Evolutionary conservation across 92 coral and sea anemone species (phyloP), one percentile per base, ranked within the genome.

Genomic region (Galaxea fascicularis): DNA sequence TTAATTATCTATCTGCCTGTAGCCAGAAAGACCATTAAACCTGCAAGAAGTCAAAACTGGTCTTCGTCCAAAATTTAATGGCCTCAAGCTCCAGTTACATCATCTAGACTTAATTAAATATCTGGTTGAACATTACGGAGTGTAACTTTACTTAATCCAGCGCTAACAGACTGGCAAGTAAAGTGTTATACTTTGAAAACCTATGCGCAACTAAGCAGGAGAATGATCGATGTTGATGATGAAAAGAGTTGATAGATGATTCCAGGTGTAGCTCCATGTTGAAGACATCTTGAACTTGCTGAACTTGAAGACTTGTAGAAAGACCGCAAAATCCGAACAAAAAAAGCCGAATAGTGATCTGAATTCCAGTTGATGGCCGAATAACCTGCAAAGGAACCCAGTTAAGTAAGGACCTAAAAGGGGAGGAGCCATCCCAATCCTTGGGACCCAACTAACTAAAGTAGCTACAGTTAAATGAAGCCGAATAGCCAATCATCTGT

Each of bases 341-440:
- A 57, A 57, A 57, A 57, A 16, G 0, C 63, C 7, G n/a, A 57
- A 57, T 49, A 49, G 54, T 14, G 17, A 15, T 57, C 8, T 24
- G 24, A 57, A 57, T 10, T n/a, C 63, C 4, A 17, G 7, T 57
- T 21, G 63, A 17, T 17, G 63, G 22, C 63, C 63, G 24, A 57
- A 57, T 49, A 57, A 57, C 63, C 63, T 60, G 66, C 66, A 60
- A 60, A 60, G 66, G 29, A 60, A 60, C 66, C 66, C 63, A n/a
- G n/a, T n/a, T n/a, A 57, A 57, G 4, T 12, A 1, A 24, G 8
- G 22, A 15, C 66, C 66, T 21, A 60, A 60, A 35, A 35, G n/a
- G 28, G 66, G 66, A 25, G 21, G 66, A n/a, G 21, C 25, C 29
- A 20, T 10, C 29, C 66, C 29, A 60, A 25, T 13, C 29, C 66